Conservation (phyloP, 2,888 invertebrate species). For the Torymus tubicola region DNA sequence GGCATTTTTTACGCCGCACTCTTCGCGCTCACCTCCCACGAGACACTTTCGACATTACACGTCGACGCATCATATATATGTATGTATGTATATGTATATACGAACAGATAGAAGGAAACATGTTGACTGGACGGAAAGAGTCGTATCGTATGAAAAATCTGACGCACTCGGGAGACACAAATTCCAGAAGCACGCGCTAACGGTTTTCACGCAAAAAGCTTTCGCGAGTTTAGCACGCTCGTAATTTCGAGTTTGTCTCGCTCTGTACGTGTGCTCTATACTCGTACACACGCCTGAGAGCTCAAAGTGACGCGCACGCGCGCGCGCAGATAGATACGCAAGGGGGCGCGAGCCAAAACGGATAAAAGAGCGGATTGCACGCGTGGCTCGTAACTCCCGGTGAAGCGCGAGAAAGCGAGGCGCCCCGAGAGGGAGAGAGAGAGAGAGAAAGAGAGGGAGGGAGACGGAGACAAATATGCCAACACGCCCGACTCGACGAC, state of each 20-base stretch:
- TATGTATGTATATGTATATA: too few species aligned
- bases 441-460: background rate
- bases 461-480: background rate
- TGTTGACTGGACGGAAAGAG: too few species aligned
- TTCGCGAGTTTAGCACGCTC: constrained; percentile 71
- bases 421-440: constrained; percentile 62
- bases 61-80: too few species aligned
- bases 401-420: constrained; percentile 71
- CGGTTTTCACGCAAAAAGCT: constrained; percentile 72
- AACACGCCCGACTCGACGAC: too few species aligned
- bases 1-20: background rate
- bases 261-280: constrained; percentile 14
- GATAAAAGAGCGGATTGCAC: constrained; percentile 66
- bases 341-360: constrained; percentile 57
- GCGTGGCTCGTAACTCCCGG: constrained; percentile 71
- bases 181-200: constrained; percentile 19
- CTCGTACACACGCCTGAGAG: background rate
- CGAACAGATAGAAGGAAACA: too few species aligned
- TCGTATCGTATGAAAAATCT: constrained; percentile 32
- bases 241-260: constrained; percentile 71
- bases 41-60: too few species aligned
- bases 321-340: constrained; percentile 30
- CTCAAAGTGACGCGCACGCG: background rate
- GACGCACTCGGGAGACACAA: constrained; percentile 48
- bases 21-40: background rate